Base-by-base conservation (phyloP, 2,797 vertebrate genomes). In the Benthosema pterotum region DNA sequence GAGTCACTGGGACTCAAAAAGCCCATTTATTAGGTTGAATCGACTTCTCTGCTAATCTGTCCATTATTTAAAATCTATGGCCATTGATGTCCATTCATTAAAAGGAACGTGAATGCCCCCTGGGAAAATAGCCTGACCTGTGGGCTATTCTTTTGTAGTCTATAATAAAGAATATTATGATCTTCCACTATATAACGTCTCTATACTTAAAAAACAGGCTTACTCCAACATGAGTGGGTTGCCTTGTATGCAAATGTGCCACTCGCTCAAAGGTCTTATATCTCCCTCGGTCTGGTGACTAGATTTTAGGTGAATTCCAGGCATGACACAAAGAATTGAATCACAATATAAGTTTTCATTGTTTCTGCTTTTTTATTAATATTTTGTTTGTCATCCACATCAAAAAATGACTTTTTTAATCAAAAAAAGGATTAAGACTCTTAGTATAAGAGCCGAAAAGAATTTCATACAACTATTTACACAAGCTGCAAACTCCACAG, bases 381-480 rank as follows among this genome's bases (percentile, higher is more conserved):
- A 80, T 77, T 72, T 84, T 79, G 80, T 38, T 87, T 75, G 80
- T 84, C 70, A 78, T 72, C 5, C 22, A 2, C 77, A 86, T 77
- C 76, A 75, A 68, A 75, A 78, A 65, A 65, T 83, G 61, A 74
- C 56, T 59, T 1, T 38, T 38, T 82, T 61, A 79, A 71, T 67
- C 68, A 71, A 43, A 72, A 75, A 80, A 73, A 72, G 43, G 75
- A 81, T 74, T 60, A 57, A 25, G 68, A 84, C 91, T 84, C 91
- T 92, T 88, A 77, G 71, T 85, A 83, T 84, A 89, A 87, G 90
- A 87, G 87, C 77, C 74, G 83, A 83, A 85, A 69, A 62, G 67
- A 48, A 16, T 65, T 78, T 83, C 85, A 69, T 89, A 86, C 88
- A 91, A 11, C 63, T 82, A 87, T 91, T 87, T 91, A 91, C 89